A percentile compares a stretch with the other conserved stretches of the same genome.
Conservation (phyloP, 1,140 invertebrate species). For the Panagrolaimus sp. region DNA sequence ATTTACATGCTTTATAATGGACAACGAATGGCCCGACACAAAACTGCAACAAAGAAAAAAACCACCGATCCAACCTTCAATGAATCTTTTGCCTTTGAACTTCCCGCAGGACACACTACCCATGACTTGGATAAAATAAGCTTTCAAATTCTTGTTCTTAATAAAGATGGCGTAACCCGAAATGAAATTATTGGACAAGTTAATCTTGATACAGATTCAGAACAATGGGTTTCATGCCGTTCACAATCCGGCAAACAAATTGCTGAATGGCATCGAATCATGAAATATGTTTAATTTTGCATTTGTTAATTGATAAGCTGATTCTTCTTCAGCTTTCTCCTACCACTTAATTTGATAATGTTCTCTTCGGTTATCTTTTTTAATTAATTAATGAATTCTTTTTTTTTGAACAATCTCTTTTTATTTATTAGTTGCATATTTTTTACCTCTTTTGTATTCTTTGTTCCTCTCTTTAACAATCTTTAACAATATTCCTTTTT, state of each 20-base stretch:
- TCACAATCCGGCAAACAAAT: constrained; percentile 28
- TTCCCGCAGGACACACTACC: constrained; percentile 58
- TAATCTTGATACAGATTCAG: constrained; percentile 24
- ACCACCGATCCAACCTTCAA: constrained; percentile 93
- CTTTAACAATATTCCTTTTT: too few relatives aligned
- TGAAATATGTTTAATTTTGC: background rate
- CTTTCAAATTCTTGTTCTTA: constrained; percentile 39
- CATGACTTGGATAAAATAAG: constrained; percentile 26
- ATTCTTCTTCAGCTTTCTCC: too few relatives aligned
- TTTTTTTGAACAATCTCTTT: too few relatives aligned
- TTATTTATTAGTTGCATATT: too few relatives aligned
- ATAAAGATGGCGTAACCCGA: constrained; percentile 46
- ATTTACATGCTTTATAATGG: constrained; percentile 92
- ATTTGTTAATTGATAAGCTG: too few relatives aligned
- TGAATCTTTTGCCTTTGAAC: constrained; percentile 76
- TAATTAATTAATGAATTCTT: too few relatives aligned
- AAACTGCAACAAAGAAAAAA: constrained; percentile 95
- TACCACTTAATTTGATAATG: too few relatives aligned
- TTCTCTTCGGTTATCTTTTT: too few relatives aligned
- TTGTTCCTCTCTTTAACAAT: too few relatives aligned
- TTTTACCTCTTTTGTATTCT: too few relatives aligned
- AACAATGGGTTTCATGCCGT: constrained; percentile 23
- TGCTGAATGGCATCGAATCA: constrained; percentile 34
- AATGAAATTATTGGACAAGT: constrained; percentile 47
- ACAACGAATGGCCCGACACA: constrained; percentile 96